Conservation (phyloP, 2,888 invertebrate species). For the Siphlonurus alternatus region DNA sequence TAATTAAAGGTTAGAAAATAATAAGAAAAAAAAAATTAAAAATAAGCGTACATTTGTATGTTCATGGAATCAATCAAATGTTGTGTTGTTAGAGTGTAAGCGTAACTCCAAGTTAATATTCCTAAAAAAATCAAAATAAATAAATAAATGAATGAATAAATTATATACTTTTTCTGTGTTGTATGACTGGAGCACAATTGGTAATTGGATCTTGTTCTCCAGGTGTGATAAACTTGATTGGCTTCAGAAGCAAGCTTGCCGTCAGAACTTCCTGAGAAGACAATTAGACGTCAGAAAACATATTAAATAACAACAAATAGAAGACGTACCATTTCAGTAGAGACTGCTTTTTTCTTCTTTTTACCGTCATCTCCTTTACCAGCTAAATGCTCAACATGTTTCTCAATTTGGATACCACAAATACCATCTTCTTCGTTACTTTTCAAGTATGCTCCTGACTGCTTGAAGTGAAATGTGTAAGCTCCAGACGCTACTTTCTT, state of each 20-base stretch:
- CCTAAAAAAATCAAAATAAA: constrained; percentile 3
- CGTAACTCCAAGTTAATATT: no score
- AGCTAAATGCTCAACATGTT: not conserved
- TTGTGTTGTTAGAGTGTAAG: not conserved
- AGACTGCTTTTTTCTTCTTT: not conserved
- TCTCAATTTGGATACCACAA: not conserved
- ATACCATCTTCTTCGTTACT: not conserved
- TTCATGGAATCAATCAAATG: constrained; percentile 16
- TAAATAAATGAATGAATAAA: constrained; percentile 2
- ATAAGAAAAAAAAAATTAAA: not conserved
- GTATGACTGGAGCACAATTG: constrained; percentile 37
- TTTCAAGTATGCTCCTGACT: not conserved
- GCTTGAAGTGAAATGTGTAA: not conserved
- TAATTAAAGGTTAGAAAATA: no score
- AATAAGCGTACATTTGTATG: constrained; percentile 10
- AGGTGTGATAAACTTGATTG: constrained; percentile 38
- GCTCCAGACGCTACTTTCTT: not conserved
- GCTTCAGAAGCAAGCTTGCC: constrained; percentile 41
- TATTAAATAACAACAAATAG: no score
- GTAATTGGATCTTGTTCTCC: constrained; percentile 21
- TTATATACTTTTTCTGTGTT: constrained; percentile 43
- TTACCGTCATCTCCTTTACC: not conserved
- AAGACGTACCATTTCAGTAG: not conserved
- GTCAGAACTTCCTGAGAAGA: constrained; percentile 36
- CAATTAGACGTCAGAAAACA: no score